Evolutionary conservation across 1,140 invertebrate species (phyloP), one percentile per base, ranked within the genome.

Genomic region (Hetaerina americana): DNA sequence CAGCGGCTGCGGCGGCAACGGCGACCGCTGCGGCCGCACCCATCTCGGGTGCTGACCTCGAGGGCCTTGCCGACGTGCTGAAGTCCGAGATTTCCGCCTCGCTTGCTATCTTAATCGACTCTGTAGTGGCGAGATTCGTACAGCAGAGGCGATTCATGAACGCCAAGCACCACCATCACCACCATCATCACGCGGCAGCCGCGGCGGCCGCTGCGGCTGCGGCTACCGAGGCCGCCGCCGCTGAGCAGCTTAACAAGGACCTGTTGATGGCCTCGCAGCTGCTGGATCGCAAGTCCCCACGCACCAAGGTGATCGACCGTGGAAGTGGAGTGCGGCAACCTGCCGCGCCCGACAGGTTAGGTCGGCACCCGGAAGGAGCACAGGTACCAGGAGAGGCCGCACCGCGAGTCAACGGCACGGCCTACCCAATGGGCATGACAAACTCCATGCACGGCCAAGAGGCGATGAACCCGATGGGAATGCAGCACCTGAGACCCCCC

Each of bases 41-140:
- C 28, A 85, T 89, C 74, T 88, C 87, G 0, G 88, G 87, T 26
- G 84, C 88, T 18, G 93, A 95, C 78, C 83, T 96, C 0, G 92
- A 96, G 81, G 90, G 91, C 68, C 82, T 96, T 66, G 92, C 93
- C 5, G 93, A 96, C 76, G 88, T 91, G 66, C 85, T 97, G 0
- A 97, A 97, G 82, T 89, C 88, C 40, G 94, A 97, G 84, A 92
- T 97, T 72, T 90, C 90, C 18, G 87, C 92, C 70, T 93, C 91
- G 5, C 79, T 95, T 66, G 87, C 89, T 5, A 90, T 89, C 72
- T 82, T 96, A n/a, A 93, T 97, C 73, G 95, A 97, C 80, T 91
- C 89, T 10, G 92, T 95, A 70, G 86, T 97, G 66, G 88, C 88
- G 18, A 87, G 92, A 74, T 95, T 93, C 78, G 86, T 93, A 57